phyloP scores from a whole-genome alignment of 2,888 invertebrate species.

The Drosophila bunnanda region DNA sequence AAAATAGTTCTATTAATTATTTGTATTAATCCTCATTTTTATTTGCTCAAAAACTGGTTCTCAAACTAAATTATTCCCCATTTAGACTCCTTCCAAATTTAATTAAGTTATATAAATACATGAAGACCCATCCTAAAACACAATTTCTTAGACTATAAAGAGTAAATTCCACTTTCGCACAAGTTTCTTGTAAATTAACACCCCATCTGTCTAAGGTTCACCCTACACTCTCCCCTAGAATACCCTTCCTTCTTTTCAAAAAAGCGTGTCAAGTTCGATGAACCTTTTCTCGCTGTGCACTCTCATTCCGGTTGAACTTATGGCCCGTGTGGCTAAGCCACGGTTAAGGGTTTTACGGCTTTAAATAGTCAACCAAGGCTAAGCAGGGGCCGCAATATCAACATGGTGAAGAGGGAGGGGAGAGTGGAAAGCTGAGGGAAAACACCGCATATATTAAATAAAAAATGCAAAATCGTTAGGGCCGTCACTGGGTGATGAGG shows the following conservation, averaged over 20 bases:
- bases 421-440: conserved; percentile 20
- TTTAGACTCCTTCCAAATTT: too few relatives aligned
- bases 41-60: neutral
- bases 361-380: conserved; percentile 57
- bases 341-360: conserved; percentile 62
- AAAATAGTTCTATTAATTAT: neutral
- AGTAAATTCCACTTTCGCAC: neutral
- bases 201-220: neutral
- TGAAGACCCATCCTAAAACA: neutral
- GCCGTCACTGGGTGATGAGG: conserved; percentile 33
- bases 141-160: too few relatives aligned
- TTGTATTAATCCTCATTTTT: rapidly evolving
- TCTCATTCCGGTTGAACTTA: conserved; percentile 49
- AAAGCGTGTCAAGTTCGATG: conserved; percentile 37
- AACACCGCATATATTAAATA: conserved; percentile 63
- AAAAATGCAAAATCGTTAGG: conserved; percentile 60
- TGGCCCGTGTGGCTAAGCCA: conserved; percentile 54
- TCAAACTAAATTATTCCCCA: neutral
- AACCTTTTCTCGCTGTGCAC: conserved; percentile 46
- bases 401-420: conserved; percentile 4
- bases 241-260: too few relatives aligned
- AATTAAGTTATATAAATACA: neutral
- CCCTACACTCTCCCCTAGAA: neutral
- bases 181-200: neutral
- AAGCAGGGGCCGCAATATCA: conserved; percentile 40